Base-by-base conservation (phyloP, 2,888 invertebrate species). In the Spilosoma lubricipeda region DNA sequence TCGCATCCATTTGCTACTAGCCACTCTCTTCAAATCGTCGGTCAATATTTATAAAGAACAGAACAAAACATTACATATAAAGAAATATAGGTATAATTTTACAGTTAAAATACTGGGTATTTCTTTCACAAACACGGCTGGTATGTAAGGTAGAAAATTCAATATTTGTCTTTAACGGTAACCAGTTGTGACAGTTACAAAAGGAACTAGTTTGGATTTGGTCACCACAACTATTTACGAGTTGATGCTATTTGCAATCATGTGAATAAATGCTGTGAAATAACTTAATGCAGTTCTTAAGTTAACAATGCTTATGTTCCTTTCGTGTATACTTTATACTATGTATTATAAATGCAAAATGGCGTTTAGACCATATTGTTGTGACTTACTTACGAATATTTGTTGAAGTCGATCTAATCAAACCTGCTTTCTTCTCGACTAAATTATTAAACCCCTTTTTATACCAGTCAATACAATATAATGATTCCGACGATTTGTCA, bases 141-240 rank as follows among this genome's bases (percentile, higher is more conserved):
- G 59, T 27, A 59, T 15, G 59, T 15, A 5, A 63, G 20, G 65
- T 23, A 13, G 9, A 27, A 23, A 36, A 36, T 65, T 18, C 64
- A 20, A 64, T 64, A 63, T 63, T 63, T 30, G 13, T 63, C 9
- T 23, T 20, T 11, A 63, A 63, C 59, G 27, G 27, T 13, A 63
- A 63, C 15, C 59, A 63, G 5, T 63, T 27, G 23, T 64, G 45
- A 64, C 63, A 52, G 36, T 8, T 45, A 56, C 27, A 20, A 48
- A 52, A 30, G 36, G 39, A 59, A 67, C 13, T 68, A 56, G 71
- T 71, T 74, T 39, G 39, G 39, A 71, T 65, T 59, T 52, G 64
- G 23, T 30, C 71, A 64, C 63, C 67, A 52, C 71, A 71, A 74
- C 68, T 68, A 74, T 71, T 71, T 36, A 67, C 67, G 48, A 74